A percentile compares a stretch with the other conserved stretches of the same genome.
Evolutionary conservation across 2,113 vertebrate genomes (phyloP).

Genomic region (Carassius auratus): DNA sequence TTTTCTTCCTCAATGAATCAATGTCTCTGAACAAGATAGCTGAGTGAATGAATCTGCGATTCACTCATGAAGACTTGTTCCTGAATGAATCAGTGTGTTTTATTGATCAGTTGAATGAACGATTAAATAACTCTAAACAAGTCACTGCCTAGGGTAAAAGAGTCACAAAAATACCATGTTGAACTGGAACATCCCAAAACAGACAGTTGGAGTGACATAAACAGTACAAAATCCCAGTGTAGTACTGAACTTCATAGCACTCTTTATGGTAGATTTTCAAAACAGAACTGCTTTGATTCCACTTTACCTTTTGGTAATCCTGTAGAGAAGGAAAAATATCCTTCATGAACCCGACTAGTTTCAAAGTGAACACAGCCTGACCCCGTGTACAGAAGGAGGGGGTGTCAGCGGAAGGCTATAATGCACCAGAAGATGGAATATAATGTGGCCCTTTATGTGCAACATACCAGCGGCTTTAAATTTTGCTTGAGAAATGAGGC

Average conservation of each 20-base stretch:
- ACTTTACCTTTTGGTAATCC: conserved; percentile 27
- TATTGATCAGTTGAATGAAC: not conserved
- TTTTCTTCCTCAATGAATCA: not conserved
- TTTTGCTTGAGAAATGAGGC: conserved; percentile 40
- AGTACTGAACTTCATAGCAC: not conserved
- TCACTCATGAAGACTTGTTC: not conserved
- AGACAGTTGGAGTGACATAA: not conserved
- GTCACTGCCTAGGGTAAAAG: not conserved
- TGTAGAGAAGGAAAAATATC: not conserved
- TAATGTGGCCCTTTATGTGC: conserved; percentile 62
- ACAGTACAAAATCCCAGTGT: not conserved
- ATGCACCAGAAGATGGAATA: conserved; percentile 46
- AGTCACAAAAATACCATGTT: not conserved
- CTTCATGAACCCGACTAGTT: conserved; percentile 32
- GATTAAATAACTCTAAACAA: not conserved
- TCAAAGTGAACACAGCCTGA: conserved; percentile 60
- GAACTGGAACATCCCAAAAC: not conserved
- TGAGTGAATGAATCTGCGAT: not conserved
- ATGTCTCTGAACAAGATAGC: not conserved
- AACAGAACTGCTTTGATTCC: conserved; percentile 57
- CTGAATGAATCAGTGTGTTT: not conserved
- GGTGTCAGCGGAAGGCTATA: conserved; percentile 58
- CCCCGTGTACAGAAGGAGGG: conserved; percentile 54
- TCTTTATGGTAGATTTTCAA: not conserved
- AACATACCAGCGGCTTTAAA: conserved; percentile 46